phyloP scores from a whole-genome alignment of 2,797 vertebrate genomes.

The Champsocephalus gunnari region DNA sequence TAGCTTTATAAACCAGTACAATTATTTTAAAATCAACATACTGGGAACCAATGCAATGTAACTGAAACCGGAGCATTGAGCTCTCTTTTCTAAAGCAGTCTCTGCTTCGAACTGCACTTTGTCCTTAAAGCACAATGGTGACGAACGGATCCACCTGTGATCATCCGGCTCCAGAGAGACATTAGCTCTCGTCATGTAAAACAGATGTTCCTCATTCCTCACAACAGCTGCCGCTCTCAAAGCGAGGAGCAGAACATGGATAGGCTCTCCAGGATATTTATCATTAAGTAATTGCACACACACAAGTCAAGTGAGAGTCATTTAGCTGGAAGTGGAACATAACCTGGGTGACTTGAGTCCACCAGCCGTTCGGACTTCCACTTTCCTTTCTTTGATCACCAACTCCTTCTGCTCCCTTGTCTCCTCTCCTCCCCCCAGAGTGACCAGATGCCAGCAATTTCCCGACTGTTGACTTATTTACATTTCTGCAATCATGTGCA shows the following conservation, averaged over 20 bases:
- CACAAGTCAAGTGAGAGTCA: constrained; percentile 60
- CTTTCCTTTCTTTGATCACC: constrained; percentile 9
- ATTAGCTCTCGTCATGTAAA: constrained; percentile 56
- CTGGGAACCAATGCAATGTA: no score
- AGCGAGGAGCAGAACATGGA: constrained; percentile 39
- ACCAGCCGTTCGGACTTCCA: not conserved
- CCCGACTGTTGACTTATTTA: constrained; percentile 76
- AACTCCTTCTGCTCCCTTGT: not conserved
- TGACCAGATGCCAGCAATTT: constrained; percentile 76
- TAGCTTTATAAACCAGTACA: no score
- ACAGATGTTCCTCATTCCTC: constrained; percentile 62
- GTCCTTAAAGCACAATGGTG: not conserved
- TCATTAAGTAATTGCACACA: constrained; percentile 54
- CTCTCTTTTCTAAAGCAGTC: not conserved
- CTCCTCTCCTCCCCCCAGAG: constrained; percentile 11
- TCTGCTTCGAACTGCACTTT: not conserved
- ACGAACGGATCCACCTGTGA: constrained; percentile 27
- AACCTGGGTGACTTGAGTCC: constrained; percentile 50
- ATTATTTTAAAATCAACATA: no score
- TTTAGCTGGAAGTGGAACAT: constrained; percentile 62
- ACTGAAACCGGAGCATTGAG: no score
- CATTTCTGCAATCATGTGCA: constrained; percentile 69
- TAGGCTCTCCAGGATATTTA: constrained; percentile 60
- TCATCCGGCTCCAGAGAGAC: constrained; percentile 31
- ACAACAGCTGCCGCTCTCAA: constrained; percentile 54